Evolutionary conservation across 2,113 vertebrate species (phyloP).

Genomic region (Cettia cetti): DNA sequence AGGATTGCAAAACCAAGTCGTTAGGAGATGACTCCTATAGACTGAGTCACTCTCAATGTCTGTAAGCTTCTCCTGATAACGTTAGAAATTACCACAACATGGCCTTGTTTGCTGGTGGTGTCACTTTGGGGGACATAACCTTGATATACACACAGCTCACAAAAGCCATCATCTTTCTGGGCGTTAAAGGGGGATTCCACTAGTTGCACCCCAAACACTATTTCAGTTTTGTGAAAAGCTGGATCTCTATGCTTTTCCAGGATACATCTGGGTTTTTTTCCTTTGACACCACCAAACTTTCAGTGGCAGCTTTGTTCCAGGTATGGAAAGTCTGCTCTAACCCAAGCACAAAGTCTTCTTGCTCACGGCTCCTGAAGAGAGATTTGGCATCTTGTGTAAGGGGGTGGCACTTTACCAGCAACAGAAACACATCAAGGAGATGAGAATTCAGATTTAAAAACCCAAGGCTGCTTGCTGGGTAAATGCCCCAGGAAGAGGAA

Average conservation of each 20-base stretch:
- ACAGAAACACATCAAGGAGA: neutral
- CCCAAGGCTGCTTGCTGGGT: neutral
- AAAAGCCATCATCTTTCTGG: neutral
- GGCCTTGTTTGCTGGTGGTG: neutral
- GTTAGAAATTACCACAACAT: neutral
- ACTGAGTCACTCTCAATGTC: neutral
- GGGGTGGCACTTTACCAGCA: neutral
- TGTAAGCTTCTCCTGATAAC: neutral
- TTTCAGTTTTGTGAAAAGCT: neutral
- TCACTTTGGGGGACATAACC: neutral
- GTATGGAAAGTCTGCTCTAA: neutral
- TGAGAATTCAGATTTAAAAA: neutral
- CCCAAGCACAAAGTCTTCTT: neutral
- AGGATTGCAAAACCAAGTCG: neutral
- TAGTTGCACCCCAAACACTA: neutral
- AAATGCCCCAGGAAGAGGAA: neutral
- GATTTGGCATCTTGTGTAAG: neutral
- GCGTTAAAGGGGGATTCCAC: neutral
- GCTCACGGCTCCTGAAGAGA: neutral
- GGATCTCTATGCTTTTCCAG: neutral
- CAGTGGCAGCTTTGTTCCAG: neutral
- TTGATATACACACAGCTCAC: neutral
- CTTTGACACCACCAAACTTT: neutral
- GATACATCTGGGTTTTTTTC: neutral
- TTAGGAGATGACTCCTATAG: neutral